Percentiles rank a stretch among this genome's conserved stretches.
phyloP scores from a whole-genome alignment of 2,888 invertebrate species.

The Torymus aiolomorphi region DNA sequence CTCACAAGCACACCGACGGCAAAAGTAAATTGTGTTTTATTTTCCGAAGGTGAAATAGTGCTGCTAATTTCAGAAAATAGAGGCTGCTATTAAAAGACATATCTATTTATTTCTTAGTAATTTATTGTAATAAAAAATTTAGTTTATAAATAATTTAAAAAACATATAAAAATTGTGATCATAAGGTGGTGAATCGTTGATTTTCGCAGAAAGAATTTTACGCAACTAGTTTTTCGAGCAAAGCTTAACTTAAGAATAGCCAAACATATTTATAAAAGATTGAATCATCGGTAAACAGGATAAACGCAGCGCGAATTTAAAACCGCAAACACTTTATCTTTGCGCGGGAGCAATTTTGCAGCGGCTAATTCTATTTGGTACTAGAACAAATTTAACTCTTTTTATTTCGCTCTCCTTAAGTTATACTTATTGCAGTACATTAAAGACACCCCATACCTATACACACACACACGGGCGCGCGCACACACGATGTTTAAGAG shows the following conservation, averaged over 20 bases:
- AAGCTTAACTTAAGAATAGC: neutral
- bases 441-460: constrained; percentile 73
- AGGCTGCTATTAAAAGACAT: too few relatives aligned
- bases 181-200: too few relatives aligned
- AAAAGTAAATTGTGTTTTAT: too few relatives aligned
- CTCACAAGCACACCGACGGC: too few relatives aligned
- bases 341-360: neutral
- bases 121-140: too few relatives aligned
- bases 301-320: neutral
- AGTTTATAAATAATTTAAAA: too few relatives aligned
- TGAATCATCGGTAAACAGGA: too few relatives aligned
- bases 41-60: too few relatives aligned
- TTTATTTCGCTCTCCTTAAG: constrained; percentile 54
- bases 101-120: too few relatives aligned
- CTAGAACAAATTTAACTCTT: constrained; percentile 47
- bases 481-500: constrained; percentile 71
- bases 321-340: neutral
- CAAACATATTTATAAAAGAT: neutral
- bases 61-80: too few relatives aligned
- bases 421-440: constrained; percentile 66
- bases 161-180: too few relatives aligned
- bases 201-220: too few relatives aligned
- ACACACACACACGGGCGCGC: constrained; percentile 24
- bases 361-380: constrained; percentile 39
- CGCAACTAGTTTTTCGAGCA: neutral